A percentile compares a stretch with the other conserved stretches of the same genome.
Evolutionary conservation across 1,140 invertebrate genomes (phyloP).

Genomic region (Akabosia matsudoensis): DNA sequence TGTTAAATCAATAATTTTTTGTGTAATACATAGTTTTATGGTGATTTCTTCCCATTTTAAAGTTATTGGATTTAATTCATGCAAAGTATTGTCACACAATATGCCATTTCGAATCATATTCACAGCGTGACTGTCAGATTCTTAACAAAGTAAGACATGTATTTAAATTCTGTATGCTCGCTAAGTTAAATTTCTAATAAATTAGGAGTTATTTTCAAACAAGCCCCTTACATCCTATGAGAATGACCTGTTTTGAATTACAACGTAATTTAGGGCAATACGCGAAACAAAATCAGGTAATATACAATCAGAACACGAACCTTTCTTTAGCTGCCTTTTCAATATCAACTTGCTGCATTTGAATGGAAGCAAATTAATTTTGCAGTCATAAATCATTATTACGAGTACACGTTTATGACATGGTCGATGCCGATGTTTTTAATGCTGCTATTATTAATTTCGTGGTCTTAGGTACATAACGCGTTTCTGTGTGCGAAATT

Average conservation of each 20-base stretch:
- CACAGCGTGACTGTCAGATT: too few relatives aligned
- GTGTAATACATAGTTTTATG: background rate
- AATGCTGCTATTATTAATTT: slow-evolving; percentile 1
- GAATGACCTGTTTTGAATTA: too few relatives aligned
- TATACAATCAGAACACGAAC: background rate
- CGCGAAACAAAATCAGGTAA: background rate
- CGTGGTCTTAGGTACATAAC: background rate
- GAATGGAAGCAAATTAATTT: slow-evolving; percentile 12
- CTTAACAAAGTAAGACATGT: too few relatives aligned
- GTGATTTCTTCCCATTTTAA: background rate
- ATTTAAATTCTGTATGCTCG: too few relatives aligned
- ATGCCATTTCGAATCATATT: background rate
- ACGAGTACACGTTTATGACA: slow-evolving; percentile 1
- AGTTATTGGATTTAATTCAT: too few relatives aligned
- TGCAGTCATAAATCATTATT: slow-evolving; percentile 11
- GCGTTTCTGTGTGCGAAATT: too few relatives aligned
- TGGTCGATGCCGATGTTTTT: background rate
- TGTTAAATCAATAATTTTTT: too few relatives aligned
- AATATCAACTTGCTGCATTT: background rate
- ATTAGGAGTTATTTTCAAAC: too few relatives aligned
- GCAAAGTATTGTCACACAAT: too few relatives aligned
- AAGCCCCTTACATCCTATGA: too few relatives aligned
- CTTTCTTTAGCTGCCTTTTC: background rate
- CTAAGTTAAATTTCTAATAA: too few relatives aligned
- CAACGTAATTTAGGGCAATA: background rate